Conservation (phyloP, 1,140 invertebrate genomes). For the Drosophila quadrilineata region DNA sequence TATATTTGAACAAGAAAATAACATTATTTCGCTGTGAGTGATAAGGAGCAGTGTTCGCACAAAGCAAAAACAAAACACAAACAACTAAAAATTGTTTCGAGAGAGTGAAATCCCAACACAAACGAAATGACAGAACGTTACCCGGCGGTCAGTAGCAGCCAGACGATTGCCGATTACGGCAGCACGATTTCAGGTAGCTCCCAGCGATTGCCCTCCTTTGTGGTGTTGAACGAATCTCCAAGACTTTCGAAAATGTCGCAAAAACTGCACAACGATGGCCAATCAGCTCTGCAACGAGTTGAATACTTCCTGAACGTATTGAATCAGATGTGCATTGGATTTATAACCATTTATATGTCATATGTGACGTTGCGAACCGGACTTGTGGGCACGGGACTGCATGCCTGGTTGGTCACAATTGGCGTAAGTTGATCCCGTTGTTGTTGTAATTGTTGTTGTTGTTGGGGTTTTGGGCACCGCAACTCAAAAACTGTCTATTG, state of each 20-base stretch:
- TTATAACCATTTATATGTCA: slow-evolving; percentile 75
- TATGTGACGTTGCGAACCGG: slow-evolving; percentile 62
- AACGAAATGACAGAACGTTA: slow-evolving; percentile 57
- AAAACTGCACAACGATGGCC: slow-evolving; percentile 24
- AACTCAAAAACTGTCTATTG: neutral
- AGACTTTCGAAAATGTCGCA: slow-evolving; percentile 50
- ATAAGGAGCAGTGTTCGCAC: slow-evolving; percentile 33
- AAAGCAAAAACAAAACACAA: neutral
- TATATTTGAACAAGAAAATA: slow-evolving; percentile 62
- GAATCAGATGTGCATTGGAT: slow-evolving; percentile 77
- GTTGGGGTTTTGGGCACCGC: neutral
- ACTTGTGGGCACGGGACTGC: slow-evolving; percentile 44
- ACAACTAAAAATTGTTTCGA: slow-evolving; percentile 21
- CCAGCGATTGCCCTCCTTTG: slow-evolving; percentile 38
- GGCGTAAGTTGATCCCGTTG: slow-evolving; percentile 60
- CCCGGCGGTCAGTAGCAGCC: slow-evolving; percentile 47
- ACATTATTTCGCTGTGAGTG: slow-evolving; percentile 54
- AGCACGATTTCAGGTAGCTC: slow-evolving; percentile 32
- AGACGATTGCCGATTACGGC: slow-evolving; percentile 56
- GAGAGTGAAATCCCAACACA: neutral
- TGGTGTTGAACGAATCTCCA: slow-evolving; percentile 34
- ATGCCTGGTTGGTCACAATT: slow-evolving; percentile 74
- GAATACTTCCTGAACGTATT: slow-evolving; percentile 66
- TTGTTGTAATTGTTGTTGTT: too few relatives aligned
- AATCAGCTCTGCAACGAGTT: slow-evolving; percentile 34